Evolutionary conservation across 2,888 invertebrate genomes (phyloP).

Genomic region (Halocaridina rubra): DNA sequence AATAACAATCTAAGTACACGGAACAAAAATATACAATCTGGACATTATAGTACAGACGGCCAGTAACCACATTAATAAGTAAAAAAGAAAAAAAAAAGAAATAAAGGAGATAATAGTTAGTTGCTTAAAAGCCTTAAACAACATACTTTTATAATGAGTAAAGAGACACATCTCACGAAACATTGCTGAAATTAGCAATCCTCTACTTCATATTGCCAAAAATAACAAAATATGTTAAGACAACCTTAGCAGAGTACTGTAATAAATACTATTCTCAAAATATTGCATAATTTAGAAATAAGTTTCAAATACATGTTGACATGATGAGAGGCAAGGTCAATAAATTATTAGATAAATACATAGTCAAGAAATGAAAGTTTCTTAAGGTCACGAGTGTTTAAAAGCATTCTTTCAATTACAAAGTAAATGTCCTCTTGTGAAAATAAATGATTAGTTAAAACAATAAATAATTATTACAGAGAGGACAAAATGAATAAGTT

Average conservation of each 20-base stretch:
- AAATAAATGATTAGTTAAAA: too few species aligned
- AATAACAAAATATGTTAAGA: slow-evolving; percentile 12
- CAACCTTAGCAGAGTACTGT: slow-evolving; percentile 15
- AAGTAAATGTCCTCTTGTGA: too few species aligned
- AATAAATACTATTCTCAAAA: not conserved
- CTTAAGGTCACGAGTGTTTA: too few species aligned
- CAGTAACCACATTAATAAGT: slow-evolving; percentile 57
- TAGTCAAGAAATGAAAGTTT: too few species aligned
- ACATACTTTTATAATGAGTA: not conserved
- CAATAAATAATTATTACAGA: too few species aligned
- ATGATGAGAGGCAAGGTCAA: not conserved
- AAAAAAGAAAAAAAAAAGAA: slow-evolving; percentile 15
- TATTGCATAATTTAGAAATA: not conserved
- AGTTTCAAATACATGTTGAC: not conserved
- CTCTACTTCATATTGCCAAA: not conserved
- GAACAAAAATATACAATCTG: slow-evolving; percentile 61
- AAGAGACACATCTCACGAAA: slow-evolving; percentile 25
- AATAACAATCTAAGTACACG: slow-evolving; percentile 60
- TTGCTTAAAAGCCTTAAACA: slow-evolving; percentile 6
- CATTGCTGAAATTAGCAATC: not conserved
- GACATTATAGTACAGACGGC: slow-evolving; percentile 59
- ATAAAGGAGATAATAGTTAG: not conserved
- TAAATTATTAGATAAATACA: too few species aligned
- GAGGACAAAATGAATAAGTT: too few species aligned
- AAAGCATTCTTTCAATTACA: too few species aligned